Base-by-base conservation (phyloP, 2,888 invertebrate genomes). In the Antheraea yamamai region DNA sequence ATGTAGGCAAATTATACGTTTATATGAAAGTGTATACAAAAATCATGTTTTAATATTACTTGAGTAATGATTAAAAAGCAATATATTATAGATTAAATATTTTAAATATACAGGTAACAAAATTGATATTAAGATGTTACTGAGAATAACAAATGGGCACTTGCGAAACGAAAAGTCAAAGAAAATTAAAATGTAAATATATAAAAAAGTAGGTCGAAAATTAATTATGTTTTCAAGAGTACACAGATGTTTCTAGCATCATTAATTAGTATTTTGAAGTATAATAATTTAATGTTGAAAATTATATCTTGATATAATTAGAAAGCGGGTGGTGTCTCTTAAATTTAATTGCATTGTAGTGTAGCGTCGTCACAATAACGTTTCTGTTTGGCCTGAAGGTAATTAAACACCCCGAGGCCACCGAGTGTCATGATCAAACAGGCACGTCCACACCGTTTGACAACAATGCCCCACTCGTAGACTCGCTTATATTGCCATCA, bases 391-490 rank as follows among this genome's bases (percentile, higher is more conserved):
- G 58, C 66, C 61, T 71, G 12, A 71, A 76, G 74, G 77, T 77
- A 77, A 82, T 80, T 80, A 78, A 76, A 78, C 77, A 77, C 66
- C 58, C 20, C 68, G 75, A 73, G 74, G 74, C 72, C 77, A 80
- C 79, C 77, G 79, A 77, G 75, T 64, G 77, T 71, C 71, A 77
- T 73, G 73, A 76, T 73, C 76, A 73, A 71, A 73, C 76, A 77
- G 73, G 76, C 76, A 71, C 76, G 75, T 78, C 78, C 77, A 71
- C 75, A 75, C 79, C 77, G 81, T 82, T 77, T 74, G 75, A 75
- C 71, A 76, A 81, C 79, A 82, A 78, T 79, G 77, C 78, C 75
- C 78, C 73, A 70, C 77, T 80, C 39, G 20, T 74, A 64, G 66
- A 76, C 73, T 55, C 73, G 23, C 72, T 4, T 64, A 26, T 66